Evolutionary conservation across 2,888 invertebrate species (phyloP).

Genomic region (Spodoptera littoralis): DNA sequence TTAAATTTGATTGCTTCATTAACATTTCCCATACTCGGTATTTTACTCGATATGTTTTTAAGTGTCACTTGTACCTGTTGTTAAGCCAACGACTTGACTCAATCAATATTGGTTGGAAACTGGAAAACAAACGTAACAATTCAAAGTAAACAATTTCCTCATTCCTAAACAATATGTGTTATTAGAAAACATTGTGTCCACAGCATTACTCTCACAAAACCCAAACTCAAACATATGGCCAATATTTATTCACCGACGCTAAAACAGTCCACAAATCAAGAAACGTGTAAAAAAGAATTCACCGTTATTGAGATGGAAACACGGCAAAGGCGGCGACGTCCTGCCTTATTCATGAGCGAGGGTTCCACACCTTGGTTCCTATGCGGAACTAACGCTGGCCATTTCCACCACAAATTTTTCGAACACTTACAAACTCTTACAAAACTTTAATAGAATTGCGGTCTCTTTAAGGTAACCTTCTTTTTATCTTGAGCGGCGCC

Average conservation of each 20-base stretch:
- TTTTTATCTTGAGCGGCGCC: constrained; percentile 40
- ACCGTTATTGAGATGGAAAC: constrained; percentile 72
- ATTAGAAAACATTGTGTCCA: no score
- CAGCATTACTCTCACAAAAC: constrained; percentile 22
- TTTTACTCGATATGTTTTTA: no score
- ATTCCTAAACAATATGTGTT: no score
- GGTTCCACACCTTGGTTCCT: constrained; percentile 70
- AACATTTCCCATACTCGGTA: no score
- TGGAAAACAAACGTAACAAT: no score
- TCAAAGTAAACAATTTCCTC: no score
- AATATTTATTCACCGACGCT: constrained; percentile 32
- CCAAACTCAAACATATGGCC: constrained; percentile 20
- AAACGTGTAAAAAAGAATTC: constrained; percentile 69
- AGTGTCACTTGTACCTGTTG: no score
- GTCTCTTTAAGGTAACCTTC: constrained; percentile 56
- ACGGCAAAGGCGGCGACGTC: constrained; percentile 76
- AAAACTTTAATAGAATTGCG: constrained; percentile 64
- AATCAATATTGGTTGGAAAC: no score
- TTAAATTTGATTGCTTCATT: no score
- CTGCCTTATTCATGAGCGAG: constrained; percentile 79
- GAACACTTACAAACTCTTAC: constrained; percentile 66
- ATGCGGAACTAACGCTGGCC: constrained; percentile 74
- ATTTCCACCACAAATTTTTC: constrained; percentile 74
- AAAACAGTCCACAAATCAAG: constrained; percentile 65
- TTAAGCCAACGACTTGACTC: no score